These are phyloP conservation scores for Aphelinus atriplicis DNA, from an alignment of 1,140 invertebrate species.

Conservation along the genomic window DNA sequence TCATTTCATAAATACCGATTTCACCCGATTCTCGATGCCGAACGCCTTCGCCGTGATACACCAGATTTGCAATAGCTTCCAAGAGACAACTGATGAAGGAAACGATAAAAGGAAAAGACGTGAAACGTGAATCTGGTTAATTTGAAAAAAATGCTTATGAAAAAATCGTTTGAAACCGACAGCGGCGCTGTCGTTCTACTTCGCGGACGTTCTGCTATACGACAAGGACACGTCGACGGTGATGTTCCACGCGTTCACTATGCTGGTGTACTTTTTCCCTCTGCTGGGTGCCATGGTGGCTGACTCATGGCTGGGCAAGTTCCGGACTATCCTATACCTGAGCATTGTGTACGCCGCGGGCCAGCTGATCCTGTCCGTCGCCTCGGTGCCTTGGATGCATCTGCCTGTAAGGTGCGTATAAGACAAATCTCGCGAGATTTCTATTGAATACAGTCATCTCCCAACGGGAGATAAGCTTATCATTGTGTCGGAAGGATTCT, in stretches of 20 bases:
- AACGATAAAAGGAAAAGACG: too few species aligned
- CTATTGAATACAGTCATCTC: too few species aligned
- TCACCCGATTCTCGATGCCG: too few species aligned
- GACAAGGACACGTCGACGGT: constrained; percentile 76
- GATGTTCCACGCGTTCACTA: constrained; percentile 84
- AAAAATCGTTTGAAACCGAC: constrained; percentile 52
- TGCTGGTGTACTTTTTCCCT: constrained; percentile 89
- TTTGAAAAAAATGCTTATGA: too few species aligned
- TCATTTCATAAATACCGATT: too few species aligned
- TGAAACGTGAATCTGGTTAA: too few species aligned
- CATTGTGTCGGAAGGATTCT: too few species aligned
- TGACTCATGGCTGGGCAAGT: constrained; percentile 88
- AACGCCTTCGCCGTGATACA: too few species aligned
- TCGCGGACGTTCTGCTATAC: constrained; percentile 75
- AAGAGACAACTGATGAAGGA: too few species aligned
- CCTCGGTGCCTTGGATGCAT: constrained; percentile 70
- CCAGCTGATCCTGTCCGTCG: constrained; percentile 80
- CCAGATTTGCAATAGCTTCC: too few species aligned
- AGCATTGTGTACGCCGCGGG: constrained; percentile 89
- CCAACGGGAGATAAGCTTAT: too few species aligned
- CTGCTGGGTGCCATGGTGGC: constrained; percentile 88
- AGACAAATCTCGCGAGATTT: too few species aligned
- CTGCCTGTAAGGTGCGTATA: constrained; percentile 70
- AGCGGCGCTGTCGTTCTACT: constrained; percentile 87
- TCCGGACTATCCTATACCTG: constrained; percentile 86